These are phyloP conservation scores for Bufotes viridis DNA, from an alignment of 2,797 vertebrate species.

Conservation along the genomic window DNA sequence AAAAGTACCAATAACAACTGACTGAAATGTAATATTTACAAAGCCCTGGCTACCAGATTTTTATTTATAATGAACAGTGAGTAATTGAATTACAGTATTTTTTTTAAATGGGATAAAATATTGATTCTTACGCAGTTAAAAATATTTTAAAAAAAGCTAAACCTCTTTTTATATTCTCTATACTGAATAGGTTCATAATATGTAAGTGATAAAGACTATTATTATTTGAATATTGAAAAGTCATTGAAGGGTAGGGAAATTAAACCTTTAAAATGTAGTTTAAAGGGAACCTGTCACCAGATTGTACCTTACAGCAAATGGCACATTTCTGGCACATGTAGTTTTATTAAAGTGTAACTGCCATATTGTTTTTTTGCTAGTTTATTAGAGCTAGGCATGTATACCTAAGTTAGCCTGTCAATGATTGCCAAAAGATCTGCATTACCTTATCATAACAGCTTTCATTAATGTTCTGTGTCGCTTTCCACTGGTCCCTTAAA, in stretches of 20 bases:
- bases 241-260: background rate
- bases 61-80: background rate
- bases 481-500: too few relatives aligned
- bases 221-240: background rate
- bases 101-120: background rate
- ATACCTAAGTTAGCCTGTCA: too few relatives aligned
- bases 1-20: slow-evolving; percentile 75
- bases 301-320: background rate
- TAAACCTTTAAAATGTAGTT: background rate
- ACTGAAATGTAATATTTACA: slow-evolving; percentile 81
- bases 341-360: too few relatives aligned
- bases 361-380: too few relatives aligned
- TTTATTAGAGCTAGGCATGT: too few relatives aligned
- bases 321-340: too few relatives aligned
- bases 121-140: background rate
- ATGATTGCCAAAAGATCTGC: too few relatives aligned
- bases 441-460: too few relatives aligned
- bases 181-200: background rate
- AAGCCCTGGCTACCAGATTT: slow-evolving; percentile 58
- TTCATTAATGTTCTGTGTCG: too few relatives aligned
- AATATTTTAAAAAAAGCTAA: too few relatives aligned
- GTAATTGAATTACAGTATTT: background rate
- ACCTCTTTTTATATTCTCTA: background rate
- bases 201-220: background rate
- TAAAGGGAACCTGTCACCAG: background rate